Evolutionary conservation across 2,888 invertebrate genomes (phyloP), one percentile per base, ranked within the genome.

Genomic region (Rhagium mordax): DNA sequence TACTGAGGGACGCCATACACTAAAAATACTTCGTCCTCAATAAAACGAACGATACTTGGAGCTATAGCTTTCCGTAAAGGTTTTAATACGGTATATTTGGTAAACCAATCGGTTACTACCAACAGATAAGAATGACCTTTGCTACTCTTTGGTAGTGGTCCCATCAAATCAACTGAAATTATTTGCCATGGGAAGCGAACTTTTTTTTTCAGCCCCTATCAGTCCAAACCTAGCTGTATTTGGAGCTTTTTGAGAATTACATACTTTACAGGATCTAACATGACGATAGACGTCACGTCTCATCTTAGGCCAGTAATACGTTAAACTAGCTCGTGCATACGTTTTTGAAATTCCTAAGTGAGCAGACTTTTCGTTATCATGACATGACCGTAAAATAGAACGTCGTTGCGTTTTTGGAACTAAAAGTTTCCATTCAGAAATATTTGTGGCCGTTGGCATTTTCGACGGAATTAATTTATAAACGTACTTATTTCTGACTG

Each of bases 1-100:
- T 62, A 59, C 29, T 72, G 70, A 1, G 74, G 74, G 3, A 65
- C 70, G n/a, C 55, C 55, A 6, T 55, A 55, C 1, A 55, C 55
- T 16, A 59, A 10, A 16, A 59, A 59, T 15, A 59, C 16, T 5
- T 59, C 15, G 10, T 59, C 13, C 8, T 59, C 59, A 15, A 59
- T 0, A 15, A 59, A 59, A 1, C 18, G 15, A 6, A 59, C 18
- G n/a, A 1, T n/a, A 16, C 7, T n/a, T n/a, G n/a, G n/a, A n/a
- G 59, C 1, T 8, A 4, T 33, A 2, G 33, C 59, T 16, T 59
- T 4, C 1, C 33, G n/a, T 15, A 59, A 33, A 1, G 59, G 59
- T 1, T 15, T 1, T 18, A 59, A 16, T 0, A 59, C 1, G 2
- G 33, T 4, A 10, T 33, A 55, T 13, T 55, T 55, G 5, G 55